Evolutionary conservation across 2,888 invertebrate genomes (phyloP).

Genomic region (Aphodius granarius): DNA sequence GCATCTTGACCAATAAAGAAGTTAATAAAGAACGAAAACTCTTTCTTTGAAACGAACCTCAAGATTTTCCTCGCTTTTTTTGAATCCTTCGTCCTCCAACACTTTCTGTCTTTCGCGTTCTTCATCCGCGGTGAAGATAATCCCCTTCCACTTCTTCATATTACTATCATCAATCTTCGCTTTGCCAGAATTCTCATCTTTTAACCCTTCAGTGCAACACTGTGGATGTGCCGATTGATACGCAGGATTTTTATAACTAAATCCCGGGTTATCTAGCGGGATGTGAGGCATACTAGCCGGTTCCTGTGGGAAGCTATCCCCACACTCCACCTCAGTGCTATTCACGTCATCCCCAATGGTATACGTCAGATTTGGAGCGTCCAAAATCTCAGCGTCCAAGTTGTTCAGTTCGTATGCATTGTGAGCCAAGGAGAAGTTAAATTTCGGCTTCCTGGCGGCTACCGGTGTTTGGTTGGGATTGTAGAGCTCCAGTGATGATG

Average conservation of each 20-base stretch:
- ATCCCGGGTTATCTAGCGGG: conserved; percentile 55
- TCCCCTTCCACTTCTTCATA: conserved; percentile 77
- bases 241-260: conserved; percentile 72
- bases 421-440: conserved; percentile 68
- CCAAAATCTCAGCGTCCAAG: conserved; percentile 65
- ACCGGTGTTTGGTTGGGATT: conserved; percentile 64
- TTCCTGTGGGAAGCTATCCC: conserved; percentile 55
- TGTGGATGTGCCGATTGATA: conserved; percentile 76
- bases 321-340: conserved; percentile 47
- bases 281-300: conserved; percentile 62
- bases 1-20: neutral
- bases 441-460: conserved; percentile 67
- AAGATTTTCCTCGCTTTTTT: conserved; percentile 34
- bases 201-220: conserved; percentile 40
- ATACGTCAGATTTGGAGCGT: conserved; percentile 60
- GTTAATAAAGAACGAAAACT: no score
- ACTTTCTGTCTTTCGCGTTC: conserved; percentile 31
- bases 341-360: conserved; percentile 52
- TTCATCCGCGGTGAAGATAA: conserved; percentile 68
- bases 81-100: conserved; percentile 31
- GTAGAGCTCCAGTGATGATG: conserved; percentile 66
- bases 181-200: neutral
- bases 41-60: conserved; percentile 37
- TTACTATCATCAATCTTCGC: conserved; percentile 33
- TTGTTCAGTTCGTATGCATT: conserved; percentile 69